phyloP scores from a whole-genome alignment of 2,888 invertebrate species.

The Stenchaetothrips biformis region DNA sequence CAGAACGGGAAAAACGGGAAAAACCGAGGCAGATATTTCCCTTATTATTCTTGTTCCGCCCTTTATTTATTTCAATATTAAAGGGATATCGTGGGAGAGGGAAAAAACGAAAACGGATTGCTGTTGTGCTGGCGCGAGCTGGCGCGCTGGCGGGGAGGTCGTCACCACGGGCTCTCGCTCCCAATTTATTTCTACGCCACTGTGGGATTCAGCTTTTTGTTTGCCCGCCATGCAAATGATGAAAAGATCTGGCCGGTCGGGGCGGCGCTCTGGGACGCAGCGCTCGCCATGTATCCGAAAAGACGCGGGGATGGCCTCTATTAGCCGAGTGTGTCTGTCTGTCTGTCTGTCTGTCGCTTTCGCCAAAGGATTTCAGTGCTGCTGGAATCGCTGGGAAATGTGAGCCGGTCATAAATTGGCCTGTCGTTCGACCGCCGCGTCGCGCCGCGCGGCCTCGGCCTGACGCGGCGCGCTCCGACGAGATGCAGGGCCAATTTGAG shows the following conservation, averaged over 20 bases:
- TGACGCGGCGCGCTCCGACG: too few relatives aligned
- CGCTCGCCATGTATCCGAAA: not conserved
- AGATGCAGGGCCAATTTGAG: too few relatives aligned
- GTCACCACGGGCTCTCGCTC: not conserved
- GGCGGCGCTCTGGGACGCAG: not conserved
- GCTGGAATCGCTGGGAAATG: not conserved
- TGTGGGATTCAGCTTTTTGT: not conserved
- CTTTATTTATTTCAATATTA: not conserved
- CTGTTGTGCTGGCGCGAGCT: not conserved
- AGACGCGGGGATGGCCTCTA: not conserved
- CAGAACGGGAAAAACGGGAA: too few relatives aligned
- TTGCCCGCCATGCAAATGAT: conserved; percentile 15
- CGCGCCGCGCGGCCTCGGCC: not conserved
- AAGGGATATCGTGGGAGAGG: not conserved
- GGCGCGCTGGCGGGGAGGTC: not conserved
- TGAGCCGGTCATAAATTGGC: not conserved
- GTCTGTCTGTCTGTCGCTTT: not conserved
- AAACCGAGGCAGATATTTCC: too few relatives aligned
- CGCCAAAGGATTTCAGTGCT: not conserved
- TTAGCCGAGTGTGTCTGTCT: not conserved
- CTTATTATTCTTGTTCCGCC: not conserved
- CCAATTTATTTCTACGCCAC: not conserved
- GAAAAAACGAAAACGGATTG: not conserved
- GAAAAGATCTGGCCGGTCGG: not conserved
- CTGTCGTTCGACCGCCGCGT: not conserved